phyloP scores from a whole-genome alignment of 2,888 invertebrate species.

The Xylota segnis region DNA sequence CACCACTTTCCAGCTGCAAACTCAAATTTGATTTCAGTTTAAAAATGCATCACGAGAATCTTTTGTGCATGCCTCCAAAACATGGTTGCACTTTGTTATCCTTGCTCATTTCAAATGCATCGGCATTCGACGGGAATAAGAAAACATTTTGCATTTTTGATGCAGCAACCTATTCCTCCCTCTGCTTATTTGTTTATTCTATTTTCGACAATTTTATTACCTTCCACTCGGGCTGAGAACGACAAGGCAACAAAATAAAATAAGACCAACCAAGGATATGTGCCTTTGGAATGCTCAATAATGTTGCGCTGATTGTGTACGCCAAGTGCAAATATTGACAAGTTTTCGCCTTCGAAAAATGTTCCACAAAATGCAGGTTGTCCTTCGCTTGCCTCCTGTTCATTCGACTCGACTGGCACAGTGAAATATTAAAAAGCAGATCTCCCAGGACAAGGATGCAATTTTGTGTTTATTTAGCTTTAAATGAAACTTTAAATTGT shows the following conservation, averaged over 20 bases:
- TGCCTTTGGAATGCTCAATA: constrained; percentile 48
- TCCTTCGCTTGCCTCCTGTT: constrained; percentile 57
- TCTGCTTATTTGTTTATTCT: constrained; percentile 29
- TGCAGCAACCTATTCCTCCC: constrained; percentile 13
- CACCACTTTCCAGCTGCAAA: neutral
- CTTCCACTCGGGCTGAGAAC: constrained; percentile 19
- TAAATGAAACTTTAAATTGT: constrained; percentile 53
- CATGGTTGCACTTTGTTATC: constrained; percentile 31
- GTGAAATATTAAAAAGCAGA: constrained; percentile 59
- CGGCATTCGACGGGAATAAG: constrained; percentile 1
- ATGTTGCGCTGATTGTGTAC: constrained; percentile 61
- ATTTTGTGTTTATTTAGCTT: constrained; percentile 43
- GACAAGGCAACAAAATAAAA: constrained; percentile 3
- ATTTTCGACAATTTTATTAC: constrained; percentile 47
- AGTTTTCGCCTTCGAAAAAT: constrained; percentile 31
- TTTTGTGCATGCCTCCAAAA: constrained; percentile 3
- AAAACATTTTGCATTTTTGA: constrained; percentile 43
- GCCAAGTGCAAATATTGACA: constrained; percentile 69
- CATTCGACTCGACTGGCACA: constrained; percentile 6
- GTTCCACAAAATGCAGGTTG: neutral
- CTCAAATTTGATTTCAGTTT: constrained; percentile 50
- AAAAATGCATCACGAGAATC: constrained; percentile 30
- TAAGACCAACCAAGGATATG: constrained; percentile 17
- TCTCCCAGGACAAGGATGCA: constrained; percentile 45
- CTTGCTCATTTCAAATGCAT: constrained; percentile 22